Evolutionary conservation across 1,140 invertebrate genomes (phyloP).

Genomic region (Tetramorium parvispinum): DNA sequence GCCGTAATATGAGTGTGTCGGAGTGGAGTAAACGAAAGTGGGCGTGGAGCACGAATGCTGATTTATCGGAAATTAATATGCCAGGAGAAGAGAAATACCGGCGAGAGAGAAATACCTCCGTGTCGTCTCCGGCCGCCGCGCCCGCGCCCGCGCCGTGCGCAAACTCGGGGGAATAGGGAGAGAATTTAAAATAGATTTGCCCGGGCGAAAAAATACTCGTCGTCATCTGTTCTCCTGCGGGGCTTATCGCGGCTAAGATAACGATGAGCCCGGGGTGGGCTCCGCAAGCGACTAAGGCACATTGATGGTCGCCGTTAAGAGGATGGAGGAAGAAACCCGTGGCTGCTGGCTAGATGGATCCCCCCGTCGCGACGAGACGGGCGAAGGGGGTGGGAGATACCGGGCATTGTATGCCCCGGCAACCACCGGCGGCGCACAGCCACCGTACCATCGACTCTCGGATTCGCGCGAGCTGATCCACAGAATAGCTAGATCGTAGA

Average conservation of each 20-base stretch:
- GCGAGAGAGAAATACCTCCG: background rate
- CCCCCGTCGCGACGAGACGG: background rate
- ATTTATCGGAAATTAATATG: slow-evolving; percentile 57
- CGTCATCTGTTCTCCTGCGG: slow-evolving; percentile 56
- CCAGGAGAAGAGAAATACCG: slow-evolving; percentile 16
- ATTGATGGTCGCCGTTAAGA: slow-evolving; percentile 58
- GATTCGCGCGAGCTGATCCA: slow-evolving; percentile 44
- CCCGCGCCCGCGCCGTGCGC: too few species aligned
- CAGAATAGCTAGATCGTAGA: slow-evolving; percentile 59
- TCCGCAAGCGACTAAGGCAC: slow-evolving; percentile 49
- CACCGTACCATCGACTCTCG: slow-evolving; percentile 34
- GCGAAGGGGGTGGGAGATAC: slow-evolving; percentile 17
- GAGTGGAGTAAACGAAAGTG: background rate
- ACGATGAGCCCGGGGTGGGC: slow-evolving; percentile 32
- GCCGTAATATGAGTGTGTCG: slow-evolving; percentile 19
- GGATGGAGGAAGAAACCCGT: slow-evolving; percentile 41
- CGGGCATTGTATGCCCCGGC: slow-evolving; percentile 34
- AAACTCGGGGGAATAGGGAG: background rate
- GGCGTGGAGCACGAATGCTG: background rate
- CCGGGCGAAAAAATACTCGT: slow-evolving; percentile 61
- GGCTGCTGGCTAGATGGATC: slow-evolving; percentile 41
- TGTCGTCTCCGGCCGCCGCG: background rate
- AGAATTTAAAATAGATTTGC: slow-evolving; percentile 75
- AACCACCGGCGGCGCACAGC: slow-evolving; percentile 7
- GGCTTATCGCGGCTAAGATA: slow-evolving; percentile 65